These are phyloP conservation scores for Zootoca vivipara DNA, from an alignment of 2,113 vertebrate species.

Conservation along the genomic window DNA sequence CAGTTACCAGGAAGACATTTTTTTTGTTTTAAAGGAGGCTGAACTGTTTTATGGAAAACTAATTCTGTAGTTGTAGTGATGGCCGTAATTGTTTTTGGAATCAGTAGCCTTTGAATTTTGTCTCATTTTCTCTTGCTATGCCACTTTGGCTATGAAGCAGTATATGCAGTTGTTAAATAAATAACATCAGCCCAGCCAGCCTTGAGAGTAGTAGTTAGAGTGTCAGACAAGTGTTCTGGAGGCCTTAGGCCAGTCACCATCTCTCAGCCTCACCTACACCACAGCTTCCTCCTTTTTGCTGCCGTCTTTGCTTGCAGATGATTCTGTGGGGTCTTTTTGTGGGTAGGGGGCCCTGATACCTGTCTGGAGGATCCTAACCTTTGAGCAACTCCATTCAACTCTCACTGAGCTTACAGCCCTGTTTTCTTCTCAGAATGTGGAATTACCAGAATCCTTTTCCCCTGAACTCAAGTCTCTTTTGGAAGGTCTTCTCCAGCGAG, in stretches of 20 bases:
- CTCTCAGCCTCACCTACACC: background rate
- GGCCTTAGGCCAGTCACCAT: background rate
- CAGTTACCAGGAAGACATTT: no score
- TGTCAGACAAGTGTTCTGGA: background rate
- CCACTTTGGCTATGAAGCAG: no score
- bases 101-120: no score
- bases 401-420: background rate
- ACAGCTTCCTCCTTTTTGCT: background rate
- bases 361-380: no score
- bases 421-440: constrained; percentile 84
- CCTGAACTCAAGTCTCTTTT: constrained; percentile 90
- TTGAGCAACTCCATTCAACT: background rate
- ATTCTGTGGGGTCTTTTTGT: background rate
- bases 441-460: constrained; percentile 93
- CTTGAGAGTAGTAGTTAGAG: no score
- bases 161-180: no score
- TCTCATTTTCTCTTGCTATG: no score
- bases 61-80: no score
- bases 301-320: background rate
- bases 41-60: no score
- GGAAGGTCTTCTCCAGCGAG: constrained; percentile 92
- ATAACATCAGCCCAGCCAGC: no score
- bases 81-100: no score
- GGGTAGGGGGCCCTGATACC: background rate
- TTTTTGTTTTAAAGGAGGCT: no score